These are phyloP conservation scores for Illadopsis cleaveri DNA, from an alignment of 2,113 vertebrate genomes.

Conservation along the genomic window DNA sequence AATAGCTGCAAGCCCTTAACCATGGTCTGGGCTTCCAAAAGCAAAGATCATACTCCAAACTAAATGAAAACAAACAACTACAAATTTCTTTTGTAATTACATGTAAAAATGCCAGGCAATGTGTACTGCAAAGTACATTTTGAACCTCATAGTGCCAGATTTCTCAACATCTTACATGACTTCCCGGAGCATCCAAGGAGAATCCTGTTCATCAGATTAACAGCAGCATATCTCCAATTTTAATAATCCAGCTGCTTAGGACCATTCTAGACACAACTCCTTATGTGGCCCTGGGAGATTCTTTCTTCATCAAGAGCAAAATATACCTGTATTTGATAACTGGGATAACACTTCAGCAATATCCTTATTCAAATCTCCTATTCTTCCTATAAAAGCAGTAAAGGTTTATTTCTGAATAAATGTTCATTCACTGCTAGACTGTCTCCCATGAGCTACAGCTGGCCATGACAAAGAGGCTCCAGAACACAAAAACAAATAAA, in stretches of 20 bases:
- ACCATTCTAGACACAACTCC: not conserved
- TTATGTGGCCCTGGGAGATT: not conserved
- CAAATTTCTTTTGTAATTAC: not conserved
- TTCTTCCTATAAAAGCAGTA: not conserved
- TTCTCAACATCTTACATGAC: not conserved
- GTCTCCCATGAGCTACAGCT: not conserved
- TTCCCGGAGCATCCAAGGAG: not conserved
- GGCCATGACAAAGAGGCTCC: not conserved
- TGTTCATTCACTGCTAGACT: not conserved
- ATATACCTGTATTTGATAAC: accelerated
- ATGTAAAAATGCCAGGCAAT: not conserved
- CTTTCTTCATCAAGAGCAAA: not conserved
- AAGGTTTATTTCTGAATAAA: not conserved
- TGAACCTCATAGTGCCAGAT: no score
- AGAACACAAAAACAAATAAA: not conserved
- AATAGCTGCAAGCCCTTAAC: accelerated
- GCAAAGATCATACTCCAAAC: not conserved
- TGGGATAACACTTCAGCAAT: not conserved
- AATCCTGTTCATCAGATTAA: not conserved
- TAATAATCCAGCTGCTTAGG: not conserved
- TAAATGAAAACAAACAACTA: not conserved
- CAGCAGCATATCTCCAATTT: not conserved
- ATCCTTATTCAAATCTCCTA: not conserved
- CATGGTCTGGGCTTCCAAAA: not conserved
- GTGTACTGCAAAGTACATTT: not conserved